Conservation (phyloP, 2,113 vertebrate genomes). For the Urocolius indicus region DNA sequence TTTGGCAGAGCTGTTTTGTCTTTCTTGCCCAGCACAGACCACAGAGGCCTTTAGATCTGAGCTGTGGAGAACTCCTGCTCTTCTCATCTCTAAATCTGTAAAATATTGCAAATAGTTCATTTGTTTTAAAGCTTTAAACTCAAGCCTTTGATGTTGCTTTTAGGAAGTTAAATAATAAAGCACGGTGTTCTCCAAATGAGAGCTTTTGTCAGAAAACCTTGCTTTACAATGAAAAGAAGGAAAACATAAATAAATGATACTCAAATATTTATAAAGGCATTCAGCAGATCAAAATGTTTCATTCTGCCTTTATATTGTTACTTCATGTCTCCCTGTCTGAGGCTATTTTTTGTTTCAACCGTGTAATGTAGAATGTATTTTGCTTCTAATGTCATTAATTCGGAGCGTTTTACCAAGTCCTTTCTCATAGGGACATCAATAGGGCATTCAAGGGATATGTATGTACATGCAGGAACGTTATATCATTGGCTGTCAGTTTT, state of each 20-base stretch:
- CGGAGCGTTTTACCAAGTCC: slow-evolving; percentile 11
- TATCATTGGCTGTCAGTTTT: not conserved
- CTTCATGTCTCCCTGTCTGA: slow-evolving; percentile 52
- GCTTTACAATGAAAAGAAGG: slow-evolving; percentile 77
- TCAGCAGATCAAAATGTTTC: slow-evolving; percentile 78
- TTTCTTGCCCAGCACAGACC: slow-evolving; percentile 7
- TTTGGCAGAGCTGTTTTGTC: slow-evolving; percentile 10
- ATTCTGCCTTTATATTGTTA: slow-evolving; percentile 70
- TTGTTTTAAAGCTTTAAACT: slow-evolving; percentile 72
- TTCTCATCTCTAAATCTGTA: slow-evolving; percentile 66
- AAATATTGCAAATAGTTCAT: slow-evolving; percentile 71
- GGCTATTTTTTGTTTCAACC: slow-evolving; percentile 59
- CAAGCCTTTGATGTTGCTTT: slow-evolving; percentile 77
- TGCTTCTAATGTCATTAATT: slow-evolving; percentile 46
- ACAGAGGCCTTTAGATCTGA: slow-evolving; percentile 65
- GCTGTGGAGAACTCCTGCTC: slow-evolving; percentile 58
- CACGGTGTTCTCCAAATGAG: slow-evolving; percentile 51
- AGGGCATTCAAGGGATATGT: not conserved
- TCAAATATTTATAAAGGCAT: slow-evolving; percentile 78
- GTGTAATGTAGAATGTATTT: slow-evolving; percentile 35
- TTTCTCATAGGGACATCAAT: slow-evolving; percentile 34
- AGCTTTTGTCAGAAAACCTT: slow-evolving; percentile 72
- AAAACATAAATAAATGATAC: slow-evolving; percentile 79
- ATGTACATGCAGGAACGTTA: not conserved
- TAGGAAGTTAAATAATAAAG: slow-evolving; percentile 79